A percentile compares a stretch with the other conserved stretches of the same genome.
Evolutionary conservation across 1,140 invertebrate species (phyloP).

Genomic region (Drosophila kikkawai): DNA sequence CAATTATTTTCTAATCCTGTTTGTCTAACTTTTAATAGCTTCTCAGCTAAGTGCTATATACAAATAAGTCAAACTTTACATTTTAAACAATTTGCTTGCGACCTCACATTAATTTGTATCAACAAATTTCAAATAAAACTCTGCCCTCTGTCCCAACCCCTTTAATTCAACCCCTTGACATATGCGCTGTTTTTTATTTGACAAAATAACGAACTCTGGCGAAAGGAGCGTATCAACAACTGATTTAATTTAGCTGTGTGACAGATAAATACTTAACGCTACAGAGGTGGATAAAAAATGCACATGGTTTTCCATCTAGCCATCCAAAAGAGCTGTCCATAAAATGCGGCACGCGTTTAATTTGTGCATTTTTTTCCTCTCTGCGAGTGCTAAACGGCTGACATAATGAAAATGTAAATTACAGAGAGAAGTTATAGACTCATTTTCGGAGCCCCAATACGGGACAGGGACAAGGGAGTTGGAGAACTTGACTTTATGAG

Average conservation of each 20-base stretch:
- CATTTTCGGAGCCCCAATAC: conserved; percentile 55
- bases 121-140: conserved; percentile 15
- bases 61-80: conserved; percentile 4
- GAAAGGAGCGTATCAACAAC: conserved; percentile 45
- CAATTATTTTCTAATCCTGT: neutral
- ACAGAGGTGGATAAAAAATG: conserved; percentile 21
- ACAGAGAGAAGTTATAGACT: conserved; percentile 68
- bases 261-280: conserved; percentile 47
- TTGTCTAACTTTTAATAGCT: conserved; percentile 4
- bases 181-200: conserved; percentile 36
- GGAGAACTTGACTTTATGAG: conserved; percentile 59
- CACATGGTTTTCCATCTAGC: conserved; percentile 23
- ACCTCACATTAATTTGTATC: conserved; percentile 1
- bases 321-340: conserved; percentile 22
- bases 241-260: conserved; percentile 49
- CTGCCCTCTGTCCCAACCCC: neutral
- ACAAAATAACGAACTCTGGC: conserved; percentile 11
- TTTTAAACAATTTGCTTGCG: conserved; percentile 6
- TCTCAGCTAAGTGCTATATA: neutral
- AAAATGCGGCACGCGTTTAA: conserved; percentile 59
- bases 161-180: conserved; percentile 3
- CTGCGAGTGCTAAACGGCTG: conserved; percentile 49
- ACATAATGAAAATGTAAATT: conserved; percentile 80
- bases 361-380: conserved; percentile 62
- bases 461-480: conserved; percentile 22